Conservation (phyloP, 2,888 invertebrate genomes). For the Luffia ferchaultella region DNA sequence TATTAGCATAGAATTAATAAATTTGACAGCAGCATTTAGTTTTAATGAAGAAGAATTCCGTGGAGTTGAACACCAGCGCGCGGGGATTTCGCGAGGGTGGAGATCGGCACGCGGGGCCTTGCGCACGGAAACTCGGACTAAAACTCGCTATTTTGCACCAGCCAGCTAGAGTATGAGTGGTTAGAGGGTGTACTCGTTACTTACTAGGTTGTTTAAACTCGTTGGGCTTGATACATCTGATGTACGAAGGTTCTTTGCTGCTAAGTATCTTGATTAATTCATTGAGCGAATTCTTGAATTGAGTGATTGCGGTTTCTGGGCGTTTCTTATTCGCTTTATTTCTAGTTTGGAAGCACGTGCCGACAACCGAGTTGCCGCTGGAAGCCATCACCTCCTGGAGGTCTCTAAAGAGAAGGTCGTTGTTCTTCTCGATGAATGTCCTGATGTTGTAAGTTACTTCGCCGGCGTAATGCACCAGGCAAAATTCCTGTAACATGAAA, state of each 20-base stretch:
- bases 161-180: too few species aligned
- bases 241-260: slow-evolving; percentile 93
- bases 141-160: too few species aligned
- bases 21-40: too few species aligned
- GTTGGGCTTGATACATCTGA: slow-evolving; percentile 94
- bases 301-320: slow-evolving; percentile 89
- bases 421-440: slow-evolving; percentile 93
- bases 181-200: slow-evolving; percentile 19
- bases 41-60: too few species aligned
- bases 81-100: too few species aligned
- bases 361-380: slow-evolving; percentile 46
- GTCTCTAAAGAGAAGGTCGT: slow-evolving; percentile 89
- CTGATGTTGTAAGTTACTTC: slow-evolving; percentile 89
- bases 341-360: slow-evolving; percentile 44
- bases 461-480: slow-evolving; percentile 90
- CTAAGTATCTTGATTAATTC: slow-evolving; percentile 89
- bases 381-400: slow-evolving; percentile 82
- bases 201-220: slow-evolving; percentile 77
- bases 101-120: too few species aligned
- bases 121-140: too few species aligned
- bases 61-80: too few species aligned
- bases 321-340: slow-evolving; percentile 78
- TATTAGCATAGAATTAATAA: too few species aligned
- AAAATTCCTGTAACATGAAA: slow-evolving; percentile 75
- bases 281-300: slow-evolving; percentile 88